Conservation (phyloP, 2,113 vertebrate genomes). For the Turdus rufiventris region DNA sequence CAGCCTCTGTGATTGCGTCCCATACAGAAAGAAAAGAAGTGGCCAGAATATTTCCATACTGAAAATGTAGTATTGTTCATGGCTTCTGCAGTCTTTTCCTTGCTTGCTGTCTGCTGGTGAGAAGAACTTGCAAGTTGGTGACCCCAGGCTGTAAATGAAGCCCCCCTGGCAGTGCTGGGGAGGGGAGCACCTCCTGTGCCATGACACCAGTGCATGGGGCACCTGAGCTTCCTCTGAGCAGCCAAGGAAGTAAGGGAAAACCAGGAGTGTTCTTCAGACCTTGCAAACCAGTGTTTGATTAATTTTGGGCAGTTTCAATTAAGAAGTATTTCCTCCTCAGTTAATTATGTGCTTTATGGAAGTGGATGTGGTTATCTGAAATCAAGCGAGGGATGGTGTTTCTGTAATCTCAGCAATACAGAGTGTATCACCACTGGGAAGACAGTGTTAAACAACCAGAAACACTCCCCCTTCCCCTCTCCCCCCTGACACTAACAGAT, state of each 20-base stretch:
- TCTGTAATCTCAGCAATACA: neutral
- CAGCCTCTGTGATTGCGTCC: neutral
- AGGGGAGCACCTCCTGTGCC: neutral
- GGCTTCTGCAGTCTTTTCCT: neutral
- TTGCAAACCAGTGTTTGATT: neutral
- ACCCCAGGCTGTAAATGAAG: neutral
- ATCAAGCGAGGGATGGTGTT: neutral
- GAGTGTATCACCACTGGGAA: neutral
- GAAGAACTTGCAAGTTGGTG: accelerated
- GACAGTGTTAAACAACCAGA: neutral
- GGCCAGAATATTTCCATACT: neutral
- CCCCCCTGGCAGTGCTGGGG: neutral
- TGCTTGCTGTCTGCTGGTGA: neutral
- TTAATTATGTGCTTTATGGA: conserved; percentile 20
- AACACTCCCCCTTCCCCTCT: neutral
- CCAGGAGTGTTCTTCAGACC: neutral
- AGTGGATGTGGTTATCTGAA: conserved; percentile 5
- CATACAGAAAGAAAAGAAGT: neutral
- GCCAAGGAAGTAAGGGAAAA: neutral
- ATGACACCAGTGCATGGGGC: neutral
- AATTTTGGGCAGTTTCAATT: conserved; percentile 9
- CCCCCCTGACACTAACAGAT: neutral
- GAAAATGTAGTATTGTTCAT: neutral
- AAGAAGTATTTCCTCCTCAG: neutral
- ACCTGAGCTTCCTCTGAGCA: neutral